Evolutionary conservation across 2,113 vertebrate genomes (phyloP).

Genomic region (Pavo muticus): DNA sequence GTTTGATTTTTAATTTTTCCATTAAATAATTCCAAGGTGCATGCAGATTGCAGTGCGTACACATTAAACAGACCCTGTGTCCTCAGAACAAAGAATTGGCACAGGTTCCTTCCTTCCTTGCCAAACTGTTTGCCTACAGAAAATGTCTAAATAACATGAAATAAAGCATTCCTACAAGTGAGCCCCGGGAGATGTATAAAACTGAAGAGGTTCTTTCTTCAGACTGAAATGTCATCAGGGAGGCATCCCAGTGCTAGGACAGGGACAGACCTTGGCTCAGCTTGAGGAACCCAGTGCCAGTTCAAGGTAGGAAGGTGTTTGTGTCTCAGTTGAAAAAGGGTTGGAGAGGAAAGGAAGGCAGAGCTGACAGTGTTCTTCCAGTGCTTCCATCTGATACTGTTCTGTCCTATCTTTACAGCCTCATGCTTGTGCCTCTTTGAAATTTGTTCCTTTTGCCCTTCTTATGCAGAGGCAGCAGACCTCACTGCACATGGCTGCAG

Average conservation of each 20-base stretch:
- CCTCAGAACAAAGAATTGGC: not conserved
- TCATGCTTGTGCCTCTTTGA: not conserved
- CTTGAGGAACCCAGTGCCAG: not conserved
- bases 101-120: not conserved
- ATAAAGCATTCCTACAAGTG: not conserved
- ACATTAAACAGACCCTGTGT: not conserved
- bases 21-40: not conserved
- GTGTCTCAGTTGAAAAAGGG: not conserved
- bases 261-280: not conserved
- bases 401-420: not conserved
- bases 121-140: not conserved
- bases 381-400: not conserved
- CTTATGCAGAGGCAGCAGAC: conserved; percentile 86
- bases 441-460: not conserved
- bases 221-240: not conserved
- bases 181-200: not conserved
- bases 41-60: no score
- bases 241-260: not conserved
- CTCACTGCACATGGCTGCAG: conserved; percentile 86
- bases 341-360: not conserved
- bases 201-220: not conserved
- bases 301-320: not conserved
- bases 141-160: not conserved
- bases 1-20: not conserved
- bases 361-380: not conserved